Percentiles rank a stretch among this genome's conserved stretches.
Evolutionary conservation across 2,888 invertebrate genomes (phyloP).

Genomic region (Drosophila testacea): DNA sequence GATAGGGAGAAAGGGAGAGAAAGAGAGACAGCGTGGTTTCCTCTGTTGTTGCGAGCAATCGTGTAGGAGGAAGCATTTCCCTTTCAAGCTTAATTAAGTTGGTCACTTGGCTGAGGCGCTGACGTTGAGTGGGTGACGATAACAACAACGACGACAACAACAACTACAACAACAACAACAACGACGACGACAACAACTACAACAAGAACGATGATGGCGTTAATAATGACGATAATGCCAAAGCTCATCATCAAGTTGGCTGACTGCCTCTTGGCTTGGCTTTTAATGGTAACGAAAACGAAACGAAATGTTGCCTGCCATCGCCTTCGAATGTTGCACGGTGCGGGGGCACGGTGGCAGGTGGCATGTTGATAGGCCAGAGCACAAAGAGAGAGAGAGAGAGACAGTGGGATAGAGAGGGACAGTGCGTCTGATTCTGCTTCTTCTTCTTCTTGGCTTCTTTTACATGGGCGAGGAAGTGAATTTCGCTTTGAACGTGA

Average conservation of each 20-base stretch:
- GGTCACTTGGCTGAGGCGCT: constrained; percentile 76
- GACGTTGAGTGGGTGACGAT: constrained; percentile 75
- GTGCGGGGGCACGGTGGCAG: constrained; percentile 1
- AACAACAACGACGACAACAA: constrained; percentile 23
- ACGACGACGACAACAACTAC: constrained; percentile 10
- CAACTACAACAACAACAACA: constrained; percentile 19
- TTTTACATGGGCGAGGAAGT: constrained; percentile 66
- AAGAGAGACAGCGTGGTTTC: constrained; percentile 17
- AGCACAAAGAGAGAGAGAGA: no score
- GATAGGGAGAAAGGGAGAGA: constrained; percentile 2
- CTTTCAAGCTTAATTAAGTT: constrained; percentile 81
- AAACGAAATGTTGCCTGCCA: constrained; percentile 34
- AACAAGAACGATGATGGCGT: constrained; percentile 46
- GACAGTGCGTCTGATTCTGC: constrained; percentile 6
- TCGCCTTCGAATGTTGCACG: constrained; percentile 9
- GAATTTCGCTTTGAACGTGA: constrained; percentile 70
- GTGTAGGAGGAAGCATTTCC: constrained; percentile 77
- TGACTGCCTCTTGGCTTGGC: constrained; percentile 36
- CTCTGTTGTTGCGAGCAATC: constrained; percentile 28
- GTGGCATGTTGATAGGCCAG: neutral
- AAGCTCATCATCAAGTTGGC: constrained; percentile 55
- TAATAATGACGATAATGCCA: constrained; percentile 61
- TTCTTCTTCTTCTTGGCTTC: constrained; percentile 24
- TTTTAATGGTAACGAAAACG: constrained; percentile 46
- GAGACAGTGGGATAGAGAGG: neutral